Conservation (phyloP, 64 coral and sea anemone species). For the Montipora cactus region DNA sequence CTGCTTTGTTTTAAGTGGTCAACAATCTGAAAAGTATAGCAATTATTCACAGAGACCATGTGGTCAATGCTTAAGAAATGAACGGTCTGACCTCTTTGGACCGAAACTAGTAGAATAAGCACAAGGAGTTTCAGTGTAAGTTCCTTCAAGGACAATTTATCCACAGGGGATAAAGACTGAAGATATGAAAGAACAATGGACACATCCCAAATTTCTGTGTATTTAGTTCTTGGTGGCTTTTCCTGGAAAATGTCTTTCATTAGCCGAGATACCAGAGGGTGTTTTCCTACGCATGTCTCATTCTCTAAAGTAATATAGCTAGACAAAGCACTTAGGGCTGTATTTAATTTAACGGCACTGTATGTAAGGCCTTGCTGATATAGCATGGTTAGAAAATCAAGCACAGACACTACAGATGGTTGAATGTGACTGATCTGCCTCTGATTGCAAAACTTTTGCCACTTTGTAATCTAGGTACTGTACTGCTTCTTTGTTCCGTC, state of each 20-base stretch:
- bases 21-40: neutral
- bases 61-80: neutral
- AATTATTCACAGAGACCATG: too few species aligned
- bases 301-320: constrained; percentile 3
- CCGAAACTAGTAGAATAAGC: neutral
- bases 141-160: constrained; percentile 10
- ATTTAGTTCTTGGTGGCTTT: constrained; percentile 11
- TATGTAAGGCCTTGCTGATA: constrained; percentile 46
- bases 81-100: neutral
- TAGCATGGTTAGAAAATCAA: constrained; percentile 26
- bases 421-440: constrained; percentile 29
- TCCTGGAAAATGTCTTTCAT: constrained; percentile 51
- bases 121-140: neutral
- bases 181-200: constrained; percentile 2
- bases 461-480: constrained; percentile 39
- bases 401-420: constrained; percentile 3
- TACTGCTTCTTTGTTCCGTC: constrained; percentile 50
- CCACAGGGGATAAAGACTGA: neutral
- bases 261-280: constrained; percentile 21
- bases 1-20: neutral
- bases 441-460: constrained; percentile 36
- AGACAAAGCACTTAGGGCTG: constrained; percentile 6
- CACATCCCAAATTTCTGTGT: constrained; percentile 42
- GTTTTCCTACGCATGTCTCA: neutral
- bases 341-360: neutral